phyloP scores from a whole-genome alignment of 2,113 vertebrate species.

The Maccullochella peelii region DNA sequence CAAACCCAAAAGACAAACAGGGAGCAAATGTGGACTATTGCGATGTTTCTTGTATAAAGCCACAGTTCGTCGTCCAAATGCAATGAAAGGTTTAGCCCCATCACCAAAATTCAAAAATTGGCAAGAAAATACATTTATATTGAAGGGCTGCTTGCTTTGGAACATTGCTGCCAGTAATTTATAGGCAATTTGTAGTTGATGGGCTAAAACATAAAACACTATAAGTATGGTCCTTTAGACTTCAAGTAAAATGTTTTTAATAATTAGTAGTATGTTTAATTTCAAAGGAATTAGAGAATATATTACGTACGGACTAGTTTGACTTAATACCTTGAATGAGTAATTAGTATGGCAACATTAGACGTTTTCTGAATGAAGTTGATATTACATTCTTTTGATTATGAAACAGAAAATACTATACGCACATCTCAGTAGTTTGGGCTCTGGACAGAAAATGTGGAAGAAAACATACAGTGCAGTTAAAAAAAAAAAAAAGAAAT shows the following conservation, averaged over 20 bases:
- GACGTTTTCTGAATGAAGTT: conserved; percentile 30
- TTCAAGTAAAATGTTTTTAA: background rate
- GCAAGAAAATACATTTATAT: background rate
- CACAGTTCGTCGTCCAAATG: background rate
- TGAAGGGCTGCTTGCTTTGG: background rate
- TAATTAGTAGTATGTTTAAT: conserved; percentile 30
- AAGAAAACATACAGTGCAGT: conserved; percentile 41
- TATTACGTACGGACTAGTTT: conserved; percentile 20
- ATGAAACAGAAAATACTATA: conserved; percentile 48
- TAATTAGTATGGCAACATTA: conserved; percentile 54
- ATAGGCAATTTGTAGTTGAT: background rate
- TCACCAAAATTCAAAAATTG: background rate
- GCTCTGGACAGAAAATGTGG: conserved; percentile 68
- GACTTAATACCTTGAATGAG: conserved; percentile 27
- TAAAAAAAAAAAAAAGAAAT: too few relatives aligned
- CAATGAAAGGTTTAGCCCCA: background rate
- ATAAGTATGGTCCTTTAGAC: conserved; percentile 10
- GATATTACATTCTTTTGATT: conserved; percentile 28
- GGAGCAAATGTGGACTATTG: background rate
- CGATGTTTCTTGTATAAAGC: background rate
- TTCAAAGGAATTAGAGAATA: conserved; percentile 33
- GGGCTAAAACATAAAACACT: conserved; percentile 6
- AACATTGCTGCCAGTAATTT: background rate
- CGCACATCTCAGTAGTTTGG: conserved; percentile 74
- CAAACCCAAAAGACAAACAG: background rate